Conservation (phyloP, 2,888 invertebrate species). For the Tetragnatha montana region DNA sequence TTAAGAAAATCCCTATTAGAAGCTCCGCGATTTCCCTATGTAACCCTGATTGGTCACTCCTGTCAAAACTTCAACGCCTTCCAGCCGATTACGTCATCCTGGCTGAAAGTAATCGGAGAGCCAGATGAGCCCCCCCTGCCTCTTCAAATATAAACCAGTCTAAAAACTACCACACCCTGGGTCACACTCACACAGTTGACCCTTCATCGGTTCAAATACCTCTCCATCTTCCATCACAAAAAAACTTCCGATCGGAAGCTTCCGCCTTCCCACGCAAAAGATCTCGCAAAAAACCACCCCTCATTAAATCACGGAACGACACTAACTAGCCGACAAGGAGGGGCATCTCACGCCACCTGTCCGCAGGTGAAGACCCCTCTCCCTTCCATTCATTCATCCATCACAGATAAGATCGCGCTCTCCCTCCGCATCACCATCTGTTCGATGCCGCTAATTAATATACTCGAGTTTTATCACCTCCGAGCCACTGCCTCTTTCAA, state of each 20-base stretch:
- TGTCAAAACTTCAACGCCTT: no score
- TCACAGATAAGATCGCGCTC: constrained; percentile 36
- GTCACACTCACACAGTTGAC: no score
- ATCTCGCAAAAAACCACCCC: background rate
- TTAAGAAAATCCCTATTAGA: no score
- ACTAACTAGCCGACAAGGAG: background rate
- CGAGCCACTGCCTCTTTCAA: no score
- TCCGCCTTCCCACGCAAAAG: constrained; percentile 1
- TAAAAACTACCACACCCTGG: no score
- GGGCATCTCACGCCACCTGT: background rate
- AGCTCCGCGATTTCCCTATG: no score
- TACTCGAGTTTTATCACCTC: background rate
- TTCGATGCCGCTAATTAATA: constrained; percentile 40
- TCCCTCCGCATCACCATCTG: constrained; percentile 5
- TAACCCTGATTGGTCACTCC: no score
- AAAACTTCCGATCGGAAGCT: background rate
- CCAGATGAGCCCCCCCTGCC: no score
- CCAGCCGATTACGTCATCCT: no score
- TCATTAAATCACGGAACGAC: constrained; percentile 27
- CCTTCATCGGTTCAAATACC: no score
- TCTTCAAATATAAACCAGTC: no score
- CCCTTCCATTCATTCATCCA: background rate
- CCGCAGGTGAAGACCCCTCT: background rate
- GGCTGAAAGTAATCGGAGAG: no score
- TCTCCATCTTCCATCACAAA: background rate